Evolutionary conservation across 2,888 invertebrate genomes (phyloP).

Genomic region (Notodonta dromedarius): DNA sequence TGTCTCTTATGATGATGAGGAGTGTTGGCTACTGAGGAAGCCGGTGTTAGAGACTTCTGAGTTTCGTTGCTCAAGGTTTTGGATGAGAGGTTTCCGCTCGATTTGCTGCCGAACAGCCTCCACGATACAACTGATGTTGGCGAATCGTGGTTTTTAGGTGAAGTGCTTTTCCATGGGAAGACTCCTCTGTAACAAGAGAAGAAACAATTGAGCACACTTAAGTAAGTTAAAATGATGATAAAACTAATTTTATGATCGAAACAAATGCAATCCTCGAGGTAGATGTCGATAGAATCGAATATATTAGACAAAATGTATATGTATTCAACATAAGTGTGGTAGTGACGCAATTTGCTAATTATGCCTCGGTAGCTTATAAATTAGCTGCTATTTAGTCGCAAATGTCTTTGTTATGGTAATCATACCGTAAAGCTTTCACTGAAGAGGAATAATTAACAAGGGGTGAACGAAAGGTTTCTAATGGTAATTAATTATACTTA

Average conservation of each 20-base stretch:
- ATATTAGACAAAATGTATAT: no score
- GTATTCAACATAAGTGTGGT: no score
- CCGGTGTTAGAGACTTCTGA: slow-evolving; percentile 65
- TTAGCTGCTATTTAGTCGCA: slow-evolving; percentile 12
- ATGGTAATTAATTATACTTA: slow-evolving; percentile 31
- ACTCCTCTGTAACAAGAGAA: slow-evolving; percentile 77
- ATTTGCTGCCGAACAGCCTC: slow-evolving; percentile 75
- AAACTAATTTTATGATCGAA: no score
- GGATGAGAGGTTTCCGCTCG: slow-evolving; percentile 63
- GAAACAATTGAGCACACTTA: neutral
- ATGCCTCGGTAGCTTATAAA: slow-evolving; percentile 10
- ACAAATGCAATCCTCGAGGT: no score
- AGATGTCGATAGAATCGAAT: no score
- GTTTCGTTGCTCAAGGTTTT: slow-evolving; percentile 60
- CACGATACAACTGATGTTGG: slow-evolving; percentile 57
- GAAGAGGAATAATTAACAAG: slow-evolving; percentile 25
- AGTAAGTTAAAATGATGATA: neutral
- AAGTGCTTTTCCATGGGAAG: slow-evolving; percentile 80
- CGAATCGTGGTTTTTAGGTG: slow-evolving; percentile 63
- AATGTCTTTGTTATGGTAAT: slow-evolving; percentile 11
- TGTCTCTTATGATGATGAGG: slow-evolving; percentile 75
- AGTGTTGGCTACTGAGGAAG: slow-evolving; percentile 70
- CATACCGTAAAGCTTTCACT: slow-evolving; percentile 17
- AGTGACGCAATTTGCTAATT: neutral
- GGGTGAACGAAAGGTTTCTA: slow-evolving; percentile 24